A percentile compares a stretch with the other conserved stretches of the same genome.
Conservation (phyloP, 1,140 invertebrate genomes). For the Musca vetustissima region DNA sequence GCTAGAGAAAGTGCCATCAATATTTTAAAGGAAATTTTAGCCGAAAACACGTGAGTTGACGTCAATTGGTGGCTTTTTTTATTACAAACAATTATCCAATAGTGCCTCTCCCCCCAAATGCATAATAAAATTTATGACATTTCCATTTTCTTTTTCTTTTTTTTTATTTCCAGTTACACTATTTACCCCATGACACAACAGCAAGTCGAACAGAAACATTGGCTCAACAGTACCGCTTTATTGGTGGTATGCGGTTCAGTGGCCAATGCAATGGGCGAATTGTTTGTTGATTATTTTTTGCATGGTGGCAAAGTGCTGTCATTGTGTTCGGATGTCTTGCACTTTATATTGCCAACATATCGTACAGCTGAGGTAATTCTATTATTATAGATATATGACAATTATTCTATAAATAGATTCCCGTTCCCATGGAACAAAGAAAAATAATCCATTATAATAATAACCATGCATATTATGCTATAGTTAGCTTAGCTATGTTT, state of each 20-base stretch:
- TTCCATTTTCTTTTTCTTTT: conserved; percentile 27
- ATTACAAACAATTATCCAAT: background rate
- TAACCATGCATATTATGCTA: too few relatives aligned
- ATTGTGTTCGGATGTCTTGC: conserved; percentile 79
- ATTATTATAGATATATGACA: too few relatives aligned
- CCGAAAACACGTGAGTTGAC: conserved; percentile 22
- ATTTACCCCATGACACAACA: conserved; percentile 71
- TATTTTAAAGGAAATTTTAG: conserved; percentile 28
- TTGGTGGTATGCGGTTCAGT: conserved; percentile 78
- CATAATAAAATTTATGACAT: conserved; percentile 9
- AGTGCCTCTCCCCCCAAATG: too few relatives aligned
- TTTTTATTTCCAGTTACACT: conserved; percentile 64
- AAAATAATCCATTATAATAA: too few relatives aligned
- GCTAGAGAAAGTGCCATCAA: conserved; percentile 62
- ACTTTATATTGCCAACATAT: conserved; percentile 75
- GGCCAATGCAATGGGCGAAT: conserved; percentile 63
- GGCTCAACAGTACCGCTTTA: conserved; percentile 72
- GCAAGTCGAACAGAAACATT: conserved; percentile 64
- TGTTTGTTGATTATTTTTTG: conserved; percentile 73
- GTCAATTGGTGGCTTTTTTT: background rate
- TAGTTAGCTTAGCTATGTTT: too few relatives aligned
- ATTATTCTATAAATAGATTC: too few relatives aligned
- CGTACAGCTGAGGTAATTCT: conserved; percentile 71
- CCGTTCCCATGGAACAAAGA: too few relatives aligned
- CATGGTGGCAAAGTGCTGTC: conserved; percentile 76